Evolutionary conservation across 2,797 vertebrate genomes (phyloP).

Genomic region (Heliangelus exortis): DNA sequence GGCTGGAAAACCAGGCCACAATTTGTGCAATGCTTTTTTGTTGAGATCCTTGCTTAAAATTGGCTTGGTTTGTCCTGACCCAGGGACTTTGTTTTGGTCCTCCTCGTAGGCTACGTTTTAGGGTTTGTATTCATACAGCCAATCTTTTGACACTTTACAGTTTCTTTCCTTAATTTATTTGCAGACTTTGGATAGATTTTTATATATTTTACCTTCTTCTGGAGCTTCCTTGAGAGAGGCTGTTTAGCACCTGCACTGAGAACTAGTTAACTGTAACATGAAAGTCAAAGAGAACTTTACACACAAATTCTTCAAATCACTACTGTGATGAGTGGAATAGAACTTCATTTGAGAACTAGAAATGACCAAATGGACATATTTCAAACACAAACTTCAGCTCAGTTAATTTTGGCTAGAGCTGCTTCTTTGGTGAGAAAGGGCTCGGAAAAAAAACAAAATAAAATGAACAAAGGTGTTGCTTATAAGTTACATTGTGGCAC

Average conservation of each 20-base stretch:
- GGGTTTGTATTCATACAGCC: conserved; percentile 68
- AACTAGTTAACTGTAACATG: conserved; percentile 76
- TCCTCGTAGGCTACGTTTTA: conserved; percentile 59
- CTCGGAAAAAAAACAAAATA: conserved; percentile 22
- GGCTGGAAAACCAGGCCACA: not conserved
- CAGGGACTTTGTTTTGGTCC: conserved; percentile 51
- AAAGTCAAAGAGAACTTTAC: conserved; percentile 71
- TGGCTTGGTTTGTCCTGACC: conserved; percentile 47
- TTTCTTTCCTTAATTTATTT: conserved; percentile 80
- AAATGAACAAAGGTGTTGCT: conserved; percentile 66
- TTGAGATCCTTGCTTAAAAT: conserved; percentile 31
- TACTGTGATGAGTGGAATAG: conserved; percentile 60
- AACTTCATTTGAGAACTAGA: conserved; percentile 64
- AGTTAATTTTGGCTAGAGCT: conserved; percentile 81
- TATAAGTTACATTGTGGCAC: conserved; percentile 73
- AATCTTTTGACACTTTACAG: conserved; percentile 77
- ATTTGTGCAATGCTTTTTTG: not conserved
- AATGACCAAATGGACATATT: conserved; percentile 79
- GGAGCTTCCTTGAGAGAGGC: conserved; percentile 83
- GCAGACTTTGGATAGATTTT: conserved; percentile 77
- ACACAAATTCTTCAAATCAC: conserved; percentile 72
- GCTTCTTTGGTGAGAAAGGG: conserved; percentile 74
- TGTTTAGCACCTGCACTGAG: conserved; percentile 84
- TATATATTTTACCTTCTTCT: conserved; percentile 79
- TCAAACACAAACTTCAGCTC: conserved; percentile 77